Percentiles rank a stretch among this genome's conserved stretches.
Conservation (phyloP, 2,113 vertebrate species). For the Podilymbus podiceps region DNA sequence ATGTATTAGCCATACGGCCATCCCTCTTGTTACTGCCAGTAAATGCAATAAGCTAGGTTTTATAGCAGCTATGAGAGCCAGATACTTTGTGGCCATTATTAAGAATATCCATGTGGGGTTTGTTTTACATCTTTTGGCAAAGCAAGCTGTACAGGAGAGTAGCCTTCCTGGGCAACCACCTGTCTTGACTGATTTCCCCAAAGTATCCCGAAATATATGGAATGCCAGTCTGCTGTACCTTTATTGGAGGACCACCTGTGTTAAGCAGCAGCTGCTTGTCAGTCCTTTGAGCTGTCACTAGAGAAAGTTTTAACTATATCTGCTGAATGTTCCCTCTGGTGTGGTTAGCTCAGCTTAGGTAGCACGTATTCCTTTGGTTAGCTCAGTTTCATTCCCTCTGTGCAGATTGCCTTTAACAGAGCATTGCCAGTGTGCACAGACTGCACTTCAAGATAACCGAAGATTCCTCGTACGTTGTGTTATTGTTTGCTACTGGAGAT, state of each 20-base stretch:
- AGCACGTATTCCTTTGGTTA: neutral
- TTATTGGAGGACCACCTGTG: slow-evolving; percentile 33
- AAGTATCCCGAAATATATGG: neutral
- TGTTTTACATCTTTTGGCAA: neutral
- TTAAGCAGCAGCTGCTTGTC: slow-evolving; percentile 37
- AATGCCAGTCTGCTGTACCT: neutral
- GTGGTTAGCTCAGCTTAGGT: neutral
- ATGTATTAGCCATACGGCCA: neutral
- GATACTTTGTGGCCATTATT: neutral
- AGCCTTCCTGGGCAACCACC: slow-evolving; percentile 39
- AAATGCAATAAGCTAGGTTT: neutral
- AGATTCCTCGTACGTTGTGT: neutral
- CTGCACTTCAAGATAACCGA: neutral
- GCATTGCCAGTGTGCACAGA: neutral
- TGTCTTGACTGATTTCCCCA: slow-evolving; percentile 32
- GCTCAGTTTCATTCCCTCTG: neutral
- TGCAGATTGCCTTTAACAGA: neutral
- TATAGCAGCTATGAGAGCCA: slow-evolving; percentile 20
- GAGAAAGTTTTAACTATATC: neutral
- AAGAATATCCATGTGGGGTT: neutral
- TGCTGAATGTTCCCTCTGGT: neutral
- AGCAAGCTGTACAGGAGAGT: neutral
- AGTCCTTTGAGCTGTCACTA: neutral
- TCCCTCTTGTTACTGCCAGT: neutral
- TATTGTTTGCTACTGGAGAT: neutral